phyloP scores from a whole-genome alignment of 2,888 invertebrate genomes.

The Tanytarsus gracilentus region DNA sequence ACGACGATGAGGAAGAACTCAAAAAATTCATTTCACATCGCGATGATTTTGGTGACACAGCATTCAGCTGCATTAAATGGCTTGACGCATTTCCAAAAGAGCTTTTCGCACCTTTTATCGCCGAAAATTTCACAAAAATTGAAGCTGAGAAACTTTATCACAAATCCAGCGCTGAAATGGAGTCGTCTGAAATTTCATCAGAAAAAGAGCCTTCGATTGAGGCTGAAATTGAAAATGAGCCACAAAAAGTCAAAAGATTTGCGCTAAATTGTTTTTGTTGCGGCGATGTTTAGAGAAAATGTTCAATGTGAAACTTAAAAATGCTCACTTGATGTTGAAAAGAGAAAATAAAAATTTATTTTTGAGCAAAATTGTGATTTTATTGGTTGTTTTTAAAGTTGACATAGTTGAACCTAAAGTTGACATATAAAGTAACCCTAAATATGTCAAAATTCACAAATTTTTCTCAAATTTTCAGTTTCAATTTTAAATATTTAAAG shows the following conservation, averaged over 20 bases:
- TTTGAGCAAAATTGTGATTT: too few species aligned
- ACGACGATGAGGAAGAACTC: not conserved
- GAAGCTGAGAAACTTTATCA: not conserved
- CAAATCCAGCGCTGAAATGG: not conserved
- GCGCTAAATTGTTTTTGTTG: not conserved
- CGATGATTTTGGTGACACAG: slow-evolving; percentile 3
- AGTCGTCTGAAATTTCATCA: not conserved
- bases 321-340: too few species aligned
- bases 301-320: too few species aligned
- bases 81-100: not conserved
- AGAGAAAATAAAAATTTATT: too few species aligned
- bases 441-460: too few species aligned
- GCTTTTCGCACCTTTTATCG: not conserved
- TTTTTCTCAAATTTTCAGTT: too few species aligned
- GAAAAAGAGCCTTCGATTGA: not conserved
- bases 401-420: too few species aligned
- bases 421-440: too few species aligned
- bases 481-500: too few species aligned
- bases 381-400: too few species aligned
- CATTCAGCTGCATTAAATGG: slow-evolving; percentile 3
- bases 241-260: not conserved
- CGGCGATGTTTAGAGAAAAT: not conserved
- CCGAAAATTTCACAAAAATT: not conserved
- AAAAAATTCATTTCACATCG: not conserved
- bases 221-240: not conserved